These are phyloP conservation scores for Meloe dianella DNA, from an alignment of 2,888 invertebrate species.

Conservation along the genomic window DNA sequence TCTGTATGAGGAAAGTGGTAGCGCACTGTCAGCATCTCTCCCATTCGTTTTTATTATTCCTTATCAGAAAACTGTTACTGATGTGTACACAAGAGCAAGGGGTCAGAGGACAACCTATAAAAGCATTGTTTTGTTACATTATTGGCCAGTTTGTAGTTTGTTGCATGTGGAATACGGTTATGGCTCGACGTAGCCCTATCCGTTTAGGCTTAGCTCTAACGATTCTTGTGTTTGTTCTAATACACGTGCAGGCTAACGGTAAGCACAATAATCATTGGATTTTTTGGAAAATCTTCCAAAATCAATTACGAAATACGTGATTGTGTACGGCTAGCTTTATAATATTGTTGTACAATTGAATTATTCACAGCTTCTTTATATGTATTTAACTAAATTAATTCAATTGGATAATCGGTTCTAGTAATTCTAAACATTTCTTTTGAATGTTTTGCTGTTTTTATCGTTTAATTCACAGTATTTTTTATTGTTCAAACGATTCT, in stretches of 20 bases:
- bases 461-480: background rate
- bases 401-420: slow-evolving; percentile 11
- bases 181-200: slow-evolving; percentile 48
- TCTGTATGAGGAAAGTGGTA: background rate
- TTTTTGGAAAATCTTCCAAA: no score
- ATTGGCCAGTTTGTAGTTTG: slow-evolving; percentile 40
- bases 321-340: background rate
- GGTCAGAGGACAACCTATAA: slow-evolving; percentile 45
- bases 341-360: slow-evolving; percentile 16
- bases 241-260: slow-evolving; percentile 47
- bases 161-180: slow-evolving; percentile 34
- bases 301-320: no score
- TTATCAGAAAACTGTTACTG: background rate
- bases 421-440: background rate
- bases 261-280: slow-evolving; percentile 22
- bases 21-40: background rate
- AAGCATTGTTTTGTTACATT: slow-evolving; percentile 41
- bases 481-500: background rate
- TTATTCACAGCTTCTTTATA: slow-evolving; percentile 5
- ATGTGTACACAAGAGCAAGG: background rate
- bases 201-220: slow-evolving; percentile 50
- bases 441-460: background rate
- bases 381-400: slow-evolving; percentile 10
- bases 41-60: background rate
- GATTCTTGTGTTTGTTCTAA: slow-evolving; percentile 45